Conservation (phyloP, 64 coral and sea anemone genomes). For the Trachythela sp. region DNA sequence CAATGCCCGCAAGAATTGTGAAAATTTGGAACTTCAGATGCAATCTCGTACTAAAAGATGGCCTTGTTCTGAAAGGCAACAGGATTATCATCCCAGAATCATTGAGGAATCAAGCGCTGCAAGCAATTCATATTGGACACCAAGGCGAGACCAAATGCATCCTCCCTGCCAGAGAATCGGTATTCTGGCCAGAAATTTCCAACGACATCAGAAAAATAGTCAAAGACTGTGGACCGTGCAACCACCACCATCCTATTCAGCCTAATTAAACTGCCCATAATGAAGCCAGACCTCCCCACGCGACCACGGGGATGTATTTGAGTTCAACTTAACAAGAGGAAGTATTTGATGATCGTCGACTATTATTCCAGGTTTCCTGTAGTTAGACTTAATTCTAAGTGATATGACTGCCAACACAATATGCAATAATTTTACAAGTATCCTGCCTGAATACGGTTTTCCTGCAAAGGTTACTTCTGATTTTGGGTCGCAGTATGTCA, state of each 20-base stretch:
- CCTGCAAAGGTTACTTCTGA: slow-evolving; percentile 27
- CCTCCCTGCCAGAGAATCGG: not conserved
- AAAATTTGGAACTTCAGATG: slow-evolving; percentile 6
- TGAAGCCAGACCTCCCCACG: slow-evolving; percentile 22
- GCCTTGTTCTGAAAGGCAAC: not conserved
- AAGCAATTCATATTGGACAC: not conserved
- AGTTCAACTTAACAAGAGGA: slow-evolving; percentile 15
- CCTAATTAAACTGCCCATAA: slow-evolving; percentile 6
- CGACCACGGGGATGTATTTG: slow-evolving; percentile 4
- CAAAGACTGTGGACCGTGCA: not conserved
- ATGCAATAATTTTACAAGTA: slow-evolving; percentile 30
- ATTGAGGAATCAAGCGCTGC: not conserved
- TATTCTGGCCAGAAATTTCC: slow-evolving; percentile 17
- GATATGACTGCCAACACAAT: slow-evolving; percentile 42
- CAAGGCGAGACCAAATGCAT: slow-evolving; percentile 19
- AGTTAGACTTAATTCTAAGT: not conserved
- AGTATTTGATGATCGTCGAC: slow-evolving; percentile 10
- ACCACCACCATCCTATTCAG: not conserved
- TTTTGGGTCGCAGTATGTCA: slow-evolving; percentile 53
- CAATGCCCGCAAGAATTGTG: not conserved
- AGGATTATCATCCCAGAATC: not conserved
- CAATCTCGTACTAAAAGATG: not conserved
- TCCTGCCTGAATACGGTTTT: slow-evolving; percentile 46
- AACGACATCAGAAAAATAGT: slow-evolving; percentile 12
- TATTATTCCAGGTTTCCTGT: slow-evolving; percentile 45